Base-by-base conservation (phyloP, 2,888 invertebrate genomes). In the Erpobdella octoculata region DNA sequence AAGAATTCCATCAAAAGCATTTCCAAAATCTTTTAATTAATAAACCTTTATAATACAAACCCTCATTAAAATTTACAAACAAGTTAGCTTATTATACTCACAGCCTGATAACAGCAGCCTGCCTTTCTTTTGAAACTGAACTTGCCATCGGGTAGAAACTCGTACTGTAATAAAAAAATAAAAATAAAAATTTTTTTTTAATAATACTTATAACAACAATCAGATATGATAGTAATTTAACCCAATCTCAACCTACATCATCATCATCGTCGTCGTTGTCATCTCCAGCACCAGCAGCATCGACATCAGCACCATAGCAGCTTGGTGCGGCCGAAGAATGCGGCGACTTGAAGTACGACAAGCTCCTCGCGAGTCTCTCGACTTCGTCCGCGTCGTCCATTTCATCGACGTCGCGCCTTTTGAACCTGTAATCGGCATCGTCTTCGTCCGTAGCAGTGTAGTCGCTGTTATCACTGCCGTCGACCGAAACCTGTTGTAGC, bases 41-140 rank as follows among this genome's bases (percentile, higher is more conserved):
- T n/a, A n/a, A n/a, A n/a, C n/a, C n/a, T n/a, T n/a, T n/a, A n/a
- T n/a, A n/a, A n/a, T n/a, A n/a, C n/a, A n/a, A n/a, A n/a, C n/a
- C n/a, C n/a, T n/a, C n/a, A 12, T 53, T 1, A 28, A 21, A 53
- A 18, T 12, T 18, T 9, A 41, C 18, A 41, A 9, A 41, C 18
- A 12, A 18, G 9, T 41, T 18, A 9, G 41, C 28, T n/a, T 21
- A 25, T 41, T n/a, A 15, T 36, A 78, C 81, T 80, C 83, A 93
- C 93, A 88, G 91, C 91, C 83, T 92, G 90, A 85, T 96, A 96
- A 84, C 88, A 89, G 85, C 92, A 93, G 81, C 90, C 88, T 79
- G 89, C 89, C 84, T 91, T 93, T 80, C 96, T 87, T 78, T 90
- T 88, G 86, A 96, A 96, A 78, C 92, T 89, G 86, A 89, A 95